Conservation (phyloP, 2,888 invertebrate species). For the Hydroisotoma schaefferi region DNA sequence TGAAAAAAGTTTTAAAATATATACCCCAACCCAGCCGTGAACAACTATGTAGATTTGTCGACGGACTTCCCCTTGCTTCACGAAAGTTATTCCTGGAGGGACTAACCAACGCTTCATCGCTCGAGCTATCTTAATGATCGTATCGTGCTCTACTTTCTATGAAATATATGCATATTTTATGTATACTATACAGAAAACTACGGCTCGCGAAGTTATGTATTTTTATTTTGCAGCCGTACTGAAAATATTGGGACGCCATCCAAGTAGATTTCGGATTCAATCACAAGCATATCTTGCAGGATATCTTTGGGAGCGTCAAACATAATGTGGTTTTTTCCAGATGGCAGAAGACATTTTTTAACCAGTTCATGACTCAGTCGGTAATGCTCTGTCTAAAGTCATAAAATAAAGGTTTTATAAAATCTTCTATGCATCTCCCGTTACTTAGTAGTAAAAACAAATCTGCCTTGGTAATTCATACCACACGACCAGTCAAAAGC, state of each 20-base stretch:
- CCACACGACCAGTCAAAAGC: constrained; percentile 21
- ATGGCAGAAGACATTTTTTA: constrained; percentile 19
- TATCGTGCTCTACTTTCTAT: constrained; percentile 39
- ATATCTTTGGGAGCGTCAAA: constrained; percentile 25
- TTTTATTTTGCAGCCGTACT: too few relatives aligned
- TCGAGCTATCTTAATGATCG: constrained; percentile 35
- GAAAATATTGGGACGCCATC: constrained; percentile 33
- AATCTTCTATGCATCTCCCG: too few relatives aligned
- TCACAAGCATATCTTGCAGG: constrained; percentile 26
- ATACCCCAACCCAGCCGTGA: constrained; percentile 39
- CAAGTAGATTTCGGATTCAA: constrained; percentile 29
- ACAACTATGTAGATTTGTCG: constrained; percentile 39
- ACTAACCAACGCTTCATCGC: constrained; percentile 33
- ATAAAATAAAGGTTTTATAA: too few relatives aligned
- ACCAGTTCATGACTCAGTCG: constrained; percentile 28
- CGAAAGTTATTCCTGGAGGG: constrained; percentile 38
- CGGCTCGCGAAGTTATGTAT: not conserved
- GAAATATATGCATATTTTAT: not conserved
- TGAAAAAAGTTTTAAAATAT: not conserved
- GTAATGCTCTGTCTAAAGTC: constrained; percentile 27
- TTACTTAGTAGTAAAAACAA: too few relatives aligned
- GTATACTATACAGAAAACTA: not conserved
- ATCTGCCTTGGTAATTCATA: too few relatives aligned
- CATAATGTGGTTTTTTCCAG: constrained; percentile 25
- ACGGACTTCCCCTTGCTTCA: constrained; percentile 43